Percentiles rank a stretch among this genome's conserved stretches.
Conservation (phyloP, 2,888 invertebrate species). For the Xanthorhoe spadicearia region DNA sequence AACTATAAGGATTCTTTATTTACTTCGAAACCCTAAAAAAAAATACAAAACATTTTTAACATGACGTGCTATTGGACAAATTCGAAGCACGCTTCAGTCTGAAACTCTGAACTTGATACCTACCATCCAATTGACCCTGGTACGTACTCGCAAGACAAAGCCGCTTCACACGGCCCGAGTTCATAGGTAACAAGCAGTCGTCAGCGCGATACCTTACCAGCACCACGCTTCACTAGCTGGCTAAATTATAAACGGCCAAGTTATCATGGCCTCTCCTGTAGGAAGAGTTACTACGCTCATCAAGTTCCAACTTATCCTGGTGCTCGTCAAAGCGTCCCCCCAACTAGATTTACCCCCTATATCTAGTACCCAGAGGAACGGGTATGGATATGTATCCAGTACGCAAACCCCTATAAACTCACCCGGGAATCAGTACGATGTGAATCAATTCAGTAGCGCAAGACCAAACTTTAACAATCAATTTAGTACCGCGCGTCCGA, state of each 20-base stretch:
- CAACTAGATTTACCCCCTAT: conserved; percentile 86
- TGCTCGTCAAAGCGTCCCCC: conserved; percentile 57
- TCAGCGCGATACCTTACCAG: conserved; percentile 67
- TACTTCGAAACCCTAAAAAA: too few relatives aligned
- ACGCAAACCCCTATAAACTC: conserved; percentile 70
- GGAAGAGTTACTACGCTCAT: conserved; percentile 15
- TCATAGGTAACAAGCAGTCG: conserved; percentile 70
- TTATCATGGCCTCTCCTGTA: conserved; percentile 65
- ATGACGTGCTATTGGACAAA: neutral
- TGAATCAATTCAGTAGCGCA: conserved; percentile 68
- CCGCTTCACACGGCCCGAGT: conserved; percentile 76
- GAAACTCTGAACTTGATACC: conserved; percentile 44
- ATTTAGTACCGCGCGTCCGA: conserved; percentile 67
- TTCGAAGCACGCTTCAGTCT: conserved; percentile 21
- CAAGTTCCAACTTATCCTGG: conserved; percentile 59
- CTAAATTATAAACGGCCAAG: conserved; percentile 45
- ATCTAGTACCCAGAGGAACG: conserved; percentile 64
- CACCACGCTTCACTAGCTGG: conserved; percentile 67
- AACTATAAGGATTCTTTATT: too few relatives aligned
- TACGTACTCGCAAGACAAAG: conserved; percentile 58
- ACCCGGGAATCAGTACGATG: conserved; percentile 73
- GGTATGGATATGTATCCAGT: conserved; percentile 68
- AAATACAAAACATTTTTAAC: neutral
- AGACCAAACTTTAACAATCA: conserved; percentile 61
- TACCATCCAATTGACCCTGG: conserved; percentile 39